Evolutionary conservation across 2,113 vertebrate genomes (phyloP).

Genomic region (Cynopterus brachyotis): DNA sequence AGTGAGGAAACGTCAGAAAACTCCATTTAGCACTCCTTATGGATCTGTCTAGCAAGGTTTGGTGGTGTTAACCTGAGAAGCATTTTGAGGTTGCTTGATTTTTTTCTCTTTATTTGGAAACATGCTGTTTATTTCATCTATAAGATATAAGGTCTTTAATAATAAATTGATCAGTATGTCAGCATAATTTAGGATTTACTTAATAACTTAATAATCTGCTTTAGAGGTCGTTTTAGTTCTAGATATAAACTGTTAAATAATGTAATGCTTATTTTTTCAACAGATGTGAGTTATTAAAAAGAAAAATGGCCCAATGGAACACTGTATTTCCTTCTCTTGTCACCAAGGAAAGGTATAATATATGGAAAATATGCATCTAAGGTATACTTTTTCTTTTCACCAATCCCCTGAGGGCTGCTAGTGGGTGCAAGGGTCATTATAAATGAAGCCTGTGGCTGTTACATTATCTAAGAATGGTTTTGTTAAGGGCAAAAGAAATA

Average conservation of each 20-base stretch:
- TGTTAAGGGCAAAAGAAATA: neutral
- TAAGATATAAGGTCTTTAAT: neutral
- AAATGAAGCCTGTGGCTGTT: neutral
- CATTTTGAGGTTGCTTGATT: constrained; percentile 4
- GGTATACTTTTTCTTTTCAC: constrained; percentile 66
- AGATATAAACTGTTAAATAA: constrained; percentile 75
- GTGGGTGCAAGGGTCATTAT: neutral
- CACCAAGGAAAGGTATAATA: constrained; percentile 85
- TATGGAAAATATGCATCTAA: constrained; percentile 79
- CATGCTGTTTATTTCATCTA: neutral
- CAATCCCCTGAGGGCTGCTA: constrained; percentile 9
- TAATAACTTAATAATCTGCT: constrained; percentile 55
- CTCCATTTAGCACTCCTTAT: neutral
- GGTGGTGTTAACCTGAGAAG: neutral
- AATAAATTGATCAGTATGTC: neutral
- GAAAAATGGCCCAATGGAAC: constrained; percentile 85
- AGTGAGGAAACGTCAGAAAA: neutral
- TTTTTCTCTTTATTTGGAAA: neutral
- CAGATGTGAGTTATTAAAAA: constrained; percentile 84
- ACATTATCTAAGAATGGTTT: neutral
- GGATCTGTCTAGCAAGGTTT: neutral
- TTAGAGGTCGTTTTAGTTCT: constrained; percentile 55
- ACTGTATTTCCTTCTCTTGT: constrained; percentile 84
- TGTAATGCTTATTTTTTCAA: constrained; percentile 79
- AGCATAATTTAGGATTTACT: constrained; percentile 15